Evolutionary conservation across 2,113 vertebrate genomes (phyloP), one percentile per base, ranked within the genome.

Genomic region (Sander vitreus): DNA sequence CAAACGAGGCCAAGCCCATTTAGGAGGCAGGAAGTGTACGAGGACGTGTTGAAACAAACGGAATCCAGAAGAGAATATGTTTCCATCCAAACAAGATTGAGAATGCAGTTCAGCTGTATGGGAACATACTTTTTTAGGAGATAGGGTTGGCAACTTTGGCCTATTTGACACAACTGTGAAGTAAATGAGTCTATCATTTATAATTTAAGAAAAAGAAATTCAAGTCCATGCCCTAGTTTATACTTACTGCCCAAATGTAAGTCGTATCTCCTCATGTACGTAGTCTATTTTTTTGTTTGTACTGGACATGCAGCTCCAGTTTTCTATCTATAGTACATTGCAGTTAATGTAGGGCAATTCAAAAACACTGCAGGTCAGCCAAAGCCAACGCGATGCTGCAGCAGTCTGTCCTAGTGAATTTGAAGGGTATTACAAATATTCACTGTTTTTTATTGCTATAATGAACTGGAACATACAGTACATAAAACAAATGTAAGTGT

Each of bases 271-370:
- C 65, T 54, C 16, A 15, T 33, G 43, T 33, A 18, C 16, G 48
- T 16, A 30, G 39, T 50, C 39, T 16, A 57, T 63, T 7, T 43
- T 73, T 53, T 57, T 51, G 36, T 71, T 57, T 33, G 13, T 60
- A 5, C 70, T n/a, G 33, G 45, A 78, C 80, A 67, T 54, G 65
- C 50, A 71, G 66, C 79, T 30, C 75, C 53, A 83, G 43, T 65
- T 78, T 85, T 87, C 77, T 78, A 76, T 89, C 62, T 76, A 70
- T 80, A 68, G 77, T 11, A 47, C 51, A 73, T 12, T 53, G 30
- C 8, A 63, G 45, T 55, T 55, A 58, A 64, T 78, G 73, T 74
- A 68, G 82, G 74, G 30, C 76, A 74, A 58, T 23, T 53, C 18
- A 19, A 16, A 43, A 30, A 50, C 8, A 6, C 15, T 50, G 67